Percentiles rank a stretch among this genome's conserved stretches.
These are phyloP conservation scores for Hirtodrosophila histrioides DNA, from an alignment of 2,888 invertebrate species.

Conservation along the genomic window DNA sequence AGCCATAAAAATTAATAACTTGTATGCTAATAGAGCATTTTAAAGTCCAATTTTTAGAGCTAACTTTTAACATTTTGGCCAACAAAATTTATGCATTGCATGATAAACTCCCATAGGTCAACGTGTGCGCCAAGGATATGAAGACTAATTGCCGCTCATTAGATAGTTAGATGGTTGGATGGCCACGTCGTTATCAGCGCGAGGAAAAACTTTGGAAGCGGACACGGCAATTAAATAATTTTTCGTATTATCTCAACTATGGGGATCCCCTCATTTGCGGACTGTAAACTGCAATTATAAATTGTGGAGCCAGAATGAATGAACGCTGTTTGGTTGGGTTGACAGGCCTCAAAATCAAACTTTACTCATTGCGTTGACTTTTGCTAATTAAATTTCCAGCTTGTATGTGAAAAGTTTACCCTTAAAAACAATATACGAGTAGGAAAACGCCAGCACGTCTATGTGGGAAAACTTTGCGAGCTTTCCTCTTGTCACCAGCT, in stretches of 20 bases:
- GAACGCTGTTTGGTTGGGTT: constrained; percentile 1
- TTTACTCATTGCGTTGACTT: constrained; percentile 36
- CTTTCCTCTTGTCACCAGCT: constrained; percentile 56
- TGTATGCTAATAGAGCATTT: constrained; percentile 4
- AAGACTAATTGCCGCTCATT: constrained; percentile 64
- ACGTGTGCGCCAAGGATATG: constrained; percentile 27
- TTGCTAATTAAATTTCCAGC: constrained; percentile 73
- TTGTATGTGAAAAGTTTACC: constrained; percentile 55
- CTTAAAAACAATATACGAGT: constrained; percentile 42
- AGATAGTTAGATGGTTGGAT: constrained; percentile 32
- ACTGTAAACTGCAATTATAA: constrained; percentile 27
- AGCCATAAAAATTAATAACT: not conserved
- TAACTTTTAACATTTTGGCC: constrained; percentile 15
- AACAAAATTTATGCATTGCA: constrained; percentile 32
- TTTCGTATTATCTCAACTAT: constrained; percentile 8
- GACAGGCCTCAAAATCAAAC: constrained; percentile 35
- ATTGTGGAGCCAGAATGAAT: constrained; percentile 8
- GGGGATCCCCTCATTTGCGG: constrained; percentile 4
- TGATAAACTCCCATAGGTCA: constrained; percentile 38
- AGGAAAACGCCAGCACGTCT: constrained; percentile 31
- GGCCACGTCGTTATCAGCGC: constrained; percentile 44
- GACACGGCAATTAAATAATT: constrained; percentile 49
- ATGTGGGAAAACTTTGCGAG: constrained; percentile 51
- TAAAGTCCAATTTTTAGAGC: not conserved
- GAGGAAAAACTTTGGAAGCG: constrained; percentile 39